Conservation (phyloP, 2,797 vertebrate species). For the Sibirionetta formosa region DNA sequence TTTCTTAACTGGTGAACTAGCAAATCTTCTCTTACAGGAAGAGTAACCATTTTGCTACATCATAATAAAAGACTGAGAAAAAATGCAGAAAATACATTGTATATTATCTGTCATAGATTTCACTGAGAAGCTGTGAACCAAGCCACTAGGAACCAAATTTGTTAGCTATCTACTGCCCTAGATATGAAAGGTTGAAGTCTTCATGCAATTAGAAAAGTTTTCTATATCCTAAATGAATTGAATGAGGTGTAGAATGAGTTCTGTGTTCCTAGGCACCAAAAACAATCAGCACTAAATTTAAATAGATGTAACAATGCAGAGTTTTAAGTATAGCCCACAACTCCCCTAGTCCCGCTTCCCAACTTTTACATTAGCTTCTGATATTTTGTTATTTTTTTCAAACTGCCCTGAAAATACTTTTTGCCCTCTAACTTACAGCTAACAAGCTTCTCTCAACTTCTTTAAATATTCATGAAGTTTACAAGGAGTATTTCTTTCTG, state of each 20-base stretch:
- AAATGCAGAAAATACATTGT: not conserved
- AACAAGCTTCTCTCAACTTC: accelerated
- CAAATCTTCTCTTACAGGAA: not conserved
- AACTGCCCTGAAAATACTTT: not conserved
- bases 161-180: not conserved
- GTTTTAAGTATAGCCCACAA: not conserved
- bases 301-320: not conserved
- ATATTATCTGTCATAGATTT: not conserved
- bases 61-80: not conserved
- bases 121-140: not conserved
- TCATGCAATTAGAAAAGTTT: not conserved
- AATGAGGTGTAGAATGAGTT: not conserved
- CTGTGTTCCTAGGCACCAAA: not conserved
- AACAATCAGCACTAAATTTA: not conserved
- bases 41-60: not conserved
- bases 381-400: not conserved
- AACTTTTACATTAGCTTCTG: not conserved
- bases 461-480: not conserved
- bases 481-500: not conserved
- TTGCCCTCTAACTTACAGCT: not conserved
- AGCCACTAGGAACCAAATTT: not conserved
- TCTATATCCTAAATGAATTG: not conserved
- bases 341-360: not conserved
- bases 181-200: not conserved
- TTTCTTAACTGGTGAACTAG: not conserved